Evolutionary conservation across 2,113 vertebrate species (phyloP), one percentile per base, ranked within the genome.

Genomic region (Strix aluco): DNA sequence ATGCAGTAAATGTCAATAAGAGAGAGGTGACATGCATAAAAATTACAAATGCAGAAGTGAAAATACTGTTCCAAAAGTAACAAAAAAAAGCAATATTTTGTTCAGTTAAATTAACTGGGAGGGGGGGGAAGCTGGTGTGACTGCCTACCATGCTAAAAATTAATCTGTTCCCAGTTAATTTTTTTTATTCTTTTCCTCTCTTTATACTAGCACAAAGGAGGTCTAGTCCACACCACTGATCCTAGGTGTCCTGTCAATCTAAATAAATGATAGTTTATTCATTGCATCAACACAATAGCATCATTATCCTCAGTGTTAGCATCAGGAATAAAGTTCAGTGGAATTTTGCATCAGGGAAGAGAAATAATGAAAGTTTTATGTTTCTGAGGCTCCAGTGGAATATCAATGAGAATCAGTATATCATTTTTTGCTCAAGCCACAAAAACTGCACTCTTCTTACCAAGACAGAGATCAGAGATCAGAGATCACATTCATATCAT

Each of bases 401-500:
- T 74, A 71, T 38, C 34, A 88, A 49, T 87, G 61, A 95, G 59
- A 75, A 82, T 67, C 42, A 80, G 74, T 88, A 57, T 57, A 88
- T 40, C 30, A 38, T 38, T 73, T 89, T 46, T 73, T 77, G 34
- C 32, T 52, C 69, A 77, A 85, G n/a, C 44, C 69, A 42, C 70
- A 92, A 77, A 93, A 81, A 38, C 32, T 93, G 63, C 29, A 57
- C 32, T 93, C 96, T 74, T 70, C 72, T 55, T 80, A 91, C 57
- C 66, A 87, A 78, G 59, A 91, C 20, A 90, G 29, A 95, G 86
- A 90, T 95, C 46, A 90, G 29, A 95, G 86, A 90, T 95, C 46
- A 83, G 32, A 91, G 72, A 86, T 87, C 79, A 90, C 78, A 83
- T 85, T 94, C 30, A 5, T 83, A 83, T 21, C 7, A 49, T 93